phyloP scores from a whole-genome alignment of 2,797 vertebrate genomes.

The Vipera ursinii region DNA sequence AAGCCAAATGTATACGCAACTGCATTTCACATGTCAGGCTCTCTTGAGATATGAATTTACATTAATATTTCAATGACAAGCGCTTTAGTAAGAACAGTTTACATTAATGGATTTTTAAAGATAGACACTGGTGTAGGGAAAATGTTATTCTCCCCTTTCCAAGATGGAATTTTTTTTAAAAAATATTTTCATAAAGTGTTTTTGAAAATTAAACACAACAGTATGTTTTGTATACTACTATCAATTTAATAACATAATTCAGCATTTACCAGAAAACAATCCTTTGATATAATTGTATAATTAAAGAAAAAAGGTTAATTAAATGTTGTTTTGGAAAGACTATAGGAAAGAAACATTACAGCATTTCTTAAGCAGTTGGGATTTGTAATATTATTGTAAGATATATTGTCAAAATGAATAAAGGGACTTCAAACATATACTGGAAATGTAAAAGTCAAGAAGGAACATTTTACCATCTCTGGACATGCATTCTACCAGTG shows the following conservation, averaged over 20 bases:
- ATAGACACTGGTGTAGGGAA: conserved; percentile 23
- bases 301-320: not conserved
- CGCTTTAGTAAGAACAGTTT: conserved; percentile 50
- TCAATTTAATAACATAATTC: conserved; percentile 60
- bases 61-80: conserved; percentile 69
- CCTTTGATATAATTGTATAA: conserved; percentile 26
- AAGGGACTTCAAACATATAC: too few relatives aligned
- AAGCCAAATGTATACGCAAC: conserved; percentile 50
- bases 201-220: conserved; percentile 61
- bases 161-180: conserved; percentile 71
- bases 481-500: too few relatives aligned
- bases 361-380: not conserved
- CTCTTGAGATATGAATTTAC: conserved; percentile 68
- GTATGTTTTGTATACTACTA: conserved; percentile 59
- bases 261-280: not conserved
- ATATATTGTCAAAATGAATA: too few relatives aligned
- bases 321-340: not conserved
- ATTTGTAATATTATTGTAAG: not conserved
- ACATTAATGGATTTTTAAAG: conserved; percentile 71
- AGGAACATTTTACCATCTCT: too few relatives aligned
- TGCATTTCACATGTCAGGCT: conserved; percentile 60
- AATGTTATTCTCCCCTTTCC: conserved; percentile 62
- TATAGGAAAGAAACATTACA: conserved; percentile 42
- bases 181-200: conserved; percentile 44
- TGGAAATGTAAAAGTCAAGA: too few relatives aligned